Conservation (phyloP, 2,888 invertebrate species). For the Omphaloscelis lunosa region DNA sequence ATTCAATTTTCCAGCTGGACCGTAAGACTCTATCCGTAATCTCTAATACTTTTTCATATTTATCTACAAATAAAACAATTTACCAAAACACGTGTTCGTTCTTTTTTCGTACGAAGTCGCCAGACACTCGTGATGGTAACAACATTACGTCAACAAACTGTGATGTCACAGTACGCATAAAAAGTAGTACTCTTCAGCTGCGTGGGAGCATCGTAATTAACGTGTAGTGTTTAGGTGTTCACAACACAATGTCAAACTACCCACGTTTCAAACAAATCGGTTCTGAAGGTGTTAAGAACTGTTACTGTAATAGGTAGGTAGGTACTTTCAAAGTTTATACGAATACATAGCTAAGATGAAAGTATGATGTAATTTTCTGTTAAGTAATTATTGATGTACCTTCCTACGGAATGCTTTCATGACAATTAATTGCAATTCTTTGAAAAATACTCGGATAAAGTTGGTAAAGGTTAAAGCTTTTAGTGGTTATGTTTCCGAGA, state of each 20-base stretch:
- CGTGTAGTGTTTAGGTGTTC: slow-evolving; percentile 29
- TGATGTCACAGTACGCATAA: slow-evolving; percentile 39
- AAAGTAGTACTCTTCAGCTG: slow-evolving; percentile 28
- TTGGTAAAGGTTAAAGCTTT: background rate
- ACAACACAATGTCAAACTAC: slow-evolving; percentile 33
- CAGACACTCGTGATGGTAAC: background rate
- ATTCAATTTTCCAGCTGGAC: background rate
- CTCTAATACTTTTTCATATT: background rate
- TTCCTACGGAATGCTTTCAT: background rate
- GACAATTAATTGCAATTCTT: background rate
- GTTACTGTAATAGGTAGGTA: background rate
- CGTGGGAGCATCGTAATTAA: slow-evolving; percentile 46
- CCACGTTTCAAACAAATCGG: slow-evolving; percentile 13
- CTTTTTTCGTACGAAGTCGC: background rate
- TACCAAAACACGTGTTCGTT: background rate
- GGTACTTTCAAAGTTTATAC: background rate
- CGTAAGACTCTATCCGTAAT: background rate
- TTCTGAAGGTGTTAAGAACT: background rate
- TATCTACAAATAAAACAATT: background rate
- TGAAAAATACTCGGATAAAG: background rate
- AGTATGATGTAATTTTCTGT: background rate
- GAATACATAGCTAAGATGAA: background rate
- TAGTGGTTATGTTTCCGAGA: background rate
- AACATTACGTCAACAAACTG: slow-evolving; percentile 22
- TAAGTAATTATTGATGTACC: background rate